A percentile compares a stretch with the other conserved stretches of the same genome.
Evolutionary conservation across 2,797 vertebrate species (phyloP).

Genomic region (Hippocampus kuda): DNA sequence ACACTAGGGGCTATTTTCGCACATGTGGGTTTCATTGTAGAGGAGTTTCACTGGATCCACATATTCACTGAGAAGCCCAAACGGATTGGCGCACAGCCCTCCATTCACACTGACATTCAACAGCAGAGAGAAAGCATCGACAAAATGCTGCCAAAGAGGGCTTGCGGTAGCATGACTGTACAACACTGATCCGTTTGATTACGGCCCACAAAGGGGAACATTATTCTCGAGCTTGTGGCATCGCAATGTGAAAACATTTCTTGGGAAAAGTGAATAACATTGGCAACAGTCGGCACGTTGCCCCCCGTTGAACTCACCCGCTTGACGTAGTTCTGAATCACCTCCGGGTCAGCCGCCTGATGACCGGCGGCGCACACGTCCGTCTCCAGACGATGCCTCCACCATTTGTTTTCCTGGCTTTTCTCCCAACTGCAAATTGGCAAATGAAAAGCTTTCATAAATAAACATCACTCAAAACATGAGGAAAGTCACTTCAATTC

Average conservation of each 20-base stretch:
- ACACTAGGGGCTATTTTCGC: too few species aligned
- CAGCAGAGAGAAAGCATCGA: background rate
- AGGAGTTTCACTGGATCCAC: too few species aligned
- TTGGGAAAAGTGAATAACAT: background rate
- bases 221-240: background rate
- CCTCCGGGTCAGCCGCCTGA: constrained; percentile 73
- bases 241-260: background rate
- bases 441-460: constrained; percentile 3
- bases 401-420: constrained; percentile 58
- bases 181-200: background rate
- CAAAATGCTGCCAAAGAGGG: background rate
- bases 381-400: constrained; percentile 75
- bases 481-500: constrained; percentile 1
- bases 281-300: background rate
- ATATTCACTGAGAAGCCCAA: too few species aligned
- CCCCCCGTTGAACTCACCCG: constrained; percentile 66
- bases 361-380: constrained; percentile 77
- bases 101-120: background rate
- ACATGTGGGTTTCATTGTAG: too few species aligned
- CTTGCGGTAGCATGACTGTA: background rate
- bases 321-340: constrained; percentile 83
- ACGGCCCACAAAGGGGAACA: background rate
- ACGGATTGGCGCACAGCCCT: too few species aligned
- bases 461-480: background rate
- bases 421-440: constrained; percentile 68